Evolutionary conservation across 2,113 vertebrate species (phyloP), one percentile per base, ranked within the genome.

Genomic region (Etia nguti): DNA sequence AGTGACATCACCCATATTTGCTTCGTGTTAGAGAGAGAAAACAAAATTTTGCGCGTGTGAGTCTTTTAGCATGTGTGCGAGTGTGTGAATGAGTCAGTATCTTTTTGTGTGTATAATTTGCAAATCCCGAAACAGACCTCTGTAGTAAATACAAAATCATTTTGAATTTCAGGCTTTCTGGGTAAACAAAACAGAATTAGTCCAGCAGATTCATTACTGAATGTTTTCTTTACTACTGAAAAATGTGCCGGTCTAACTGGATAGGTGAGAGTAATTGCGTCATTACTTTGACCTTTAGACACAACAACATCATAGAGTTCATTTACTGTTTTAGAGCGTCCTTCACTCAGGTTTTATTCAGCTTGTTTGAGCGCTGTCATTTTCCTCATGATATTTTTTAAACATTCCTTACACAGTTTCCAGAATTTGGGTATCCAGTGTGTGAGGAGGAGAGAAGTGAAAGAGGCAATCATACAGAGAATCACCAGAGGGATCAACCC

Each of bases 351-450:
- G 50, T 38, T 38, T 4, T 22, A 13, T 8, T 31, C 22, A n/a
- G 22, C 15, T 46, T 22, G 18, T n/a, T 73, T 54, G 26, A 68
- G 5, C 15, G 9, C 11, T 34, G 18, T 57, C 70, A 18, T n/a
- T 6, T 41, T 43, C 60, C 52, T 89, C 38, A 84, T 34, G 0
- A 4, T 8, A 4, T 36, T 48, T 16, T 12, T 10, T 2, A 0
- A 16, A 2, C n/a, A n/a, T 84, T 48, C 5, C 36, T 81, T 43
- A 81, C 36, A 18, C 85, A 99, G 99, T 86, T 99, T 99, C 94
- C 98, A 99, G 96, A 99, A 99, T 91, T 94, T 99, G 95, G 99
- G 99, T 4, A 99, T 99, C 95, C 98, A 99, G 87, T 99, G 99
- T 92, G 98, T 99, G 88, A 97, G 98, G 93, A 98, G 98, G 95